Percentiles rank a stretch among this genome's conserved stretches.
phyloP scores from a whole-genome alignment of 2,797 vertebrate genomes.

The Xiphorhynchus erythropygius region DNA sequence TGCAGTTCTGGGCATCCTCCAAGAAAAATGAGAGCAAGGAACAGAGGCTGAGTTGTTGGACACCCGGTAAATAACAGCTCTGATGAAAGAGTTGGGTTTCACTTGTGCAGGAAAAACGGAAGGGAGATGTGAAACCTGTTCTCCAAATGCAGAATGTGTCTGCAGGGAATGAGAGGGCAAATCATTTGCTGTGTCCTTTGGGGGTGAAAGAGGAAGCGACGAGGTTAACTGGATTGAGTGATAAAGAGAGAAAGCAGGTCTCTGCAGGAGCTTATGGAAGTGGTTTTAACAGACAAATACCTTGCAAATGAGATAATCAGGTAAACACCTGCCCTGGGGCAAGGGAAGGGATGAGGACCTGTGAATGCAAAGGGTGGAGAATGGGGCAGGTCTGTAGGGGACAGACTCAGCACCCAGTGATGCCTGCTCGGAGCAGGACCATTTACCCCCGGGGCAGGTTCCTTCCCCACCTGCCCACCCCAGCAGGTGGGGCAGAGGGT shows the following conservation, averaged over 20 bases:
- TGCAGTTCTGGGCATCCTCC: background rate
- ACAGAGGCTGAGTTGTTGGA: background rate
- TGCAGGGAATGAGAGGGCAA: background rate
- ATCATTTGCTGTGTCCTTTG: background rate
- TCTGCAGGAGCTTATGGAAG: background rate
- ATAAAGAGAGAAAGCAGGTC: background rate
- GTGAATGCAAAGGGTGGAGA: background rate
- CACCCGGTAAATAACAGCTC: background rate
- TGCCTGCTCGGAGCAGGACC: rapidly evolving
- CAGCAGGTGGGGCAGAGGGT: rapidly evolving
- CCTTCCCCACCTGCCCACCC: background rate
- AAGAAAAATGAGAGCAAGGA: background rate
- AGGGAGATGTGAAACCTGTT: background rate
- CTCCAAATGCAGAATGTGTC: background rate
- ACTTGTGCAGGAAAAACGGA: background rate
- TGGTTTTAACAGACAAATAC: background rate
- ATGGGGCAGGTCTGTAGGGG: background rate
- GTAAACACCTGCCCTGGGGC: background rate
- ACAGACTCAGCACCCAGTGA: background rate
- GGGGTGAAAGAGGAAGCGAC: background rate
- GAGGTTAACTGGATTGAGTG: conserved; percentile 7
- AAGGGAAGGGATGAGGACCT: background rate
- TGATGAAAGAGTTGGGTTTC: background rate
- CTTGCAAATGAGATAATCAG: background rate
- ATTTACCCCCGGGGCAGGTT: background rate